Percentiles rank a stretch among this genome's conserved stretches.
Conservation (phyloP, 2,888 invertebrate genomes). For the Agelastica alni region DNA sequence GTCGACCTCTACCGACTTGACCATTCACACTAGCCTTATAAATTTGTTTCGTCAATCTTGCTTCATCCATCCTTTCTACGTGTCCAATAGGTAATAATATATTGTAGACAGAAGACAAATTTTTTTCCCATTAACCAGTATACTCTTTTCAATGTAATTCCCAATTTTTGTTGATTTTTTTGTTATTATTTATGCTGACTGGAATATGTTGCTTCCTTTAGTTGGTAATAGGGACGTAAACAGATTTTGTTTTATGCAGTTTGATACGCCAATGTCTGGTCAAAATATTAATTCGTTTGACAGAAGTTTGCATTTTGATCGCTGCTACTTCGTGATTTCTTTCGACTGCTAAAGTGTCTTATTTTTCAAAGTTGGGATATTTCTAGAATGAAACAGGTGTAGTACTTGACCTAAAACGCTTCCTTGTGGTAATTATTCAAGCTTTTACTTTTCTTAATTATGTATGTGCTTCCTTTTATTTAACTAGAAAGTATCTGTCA, state of each 20-base stretch:
- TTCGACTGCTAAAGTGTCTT: neutral
- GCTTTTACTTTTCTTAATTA: too few relatives aligned
- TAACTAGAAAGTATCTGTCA: neutral
- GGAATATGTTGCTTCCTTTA: neutral
- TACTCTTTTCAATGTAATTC: neutral
- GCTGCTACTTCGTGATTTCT: neutral
- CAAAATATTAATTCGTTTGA: neutral
- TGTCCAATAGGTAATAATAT: too few relatives aligned
- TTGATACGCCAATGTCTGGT: neutral
- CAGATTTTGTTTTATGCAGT: neutral
- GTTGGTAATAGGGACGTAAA: neutral
- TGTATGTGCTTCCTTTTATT: neutral
- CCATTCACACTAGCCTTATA: too few relatives aligned
- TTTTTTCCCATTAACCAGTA: neutral
- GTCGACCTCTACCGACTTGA: too few relatives aligned
- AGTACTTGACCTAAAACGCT: neutral
- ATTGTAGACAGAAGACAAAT: neutral
- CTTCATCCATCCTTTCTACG: too few relatives aligned
- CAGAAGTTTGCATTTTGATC: neutral
- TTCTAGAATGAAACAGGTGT: neutral
- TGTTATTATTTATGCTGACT: too few relatives aligned
- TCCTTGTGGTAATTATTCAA: neutral
- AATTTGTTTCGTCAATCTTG: too few relatives aligned
- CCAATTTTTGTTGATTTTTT: too few relatives aligned
- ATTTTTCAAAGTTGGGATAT: too few relatives aligned